Conservation (phyloP, 2,888 invertebrate species). For the Acleris cristana region DNA sequence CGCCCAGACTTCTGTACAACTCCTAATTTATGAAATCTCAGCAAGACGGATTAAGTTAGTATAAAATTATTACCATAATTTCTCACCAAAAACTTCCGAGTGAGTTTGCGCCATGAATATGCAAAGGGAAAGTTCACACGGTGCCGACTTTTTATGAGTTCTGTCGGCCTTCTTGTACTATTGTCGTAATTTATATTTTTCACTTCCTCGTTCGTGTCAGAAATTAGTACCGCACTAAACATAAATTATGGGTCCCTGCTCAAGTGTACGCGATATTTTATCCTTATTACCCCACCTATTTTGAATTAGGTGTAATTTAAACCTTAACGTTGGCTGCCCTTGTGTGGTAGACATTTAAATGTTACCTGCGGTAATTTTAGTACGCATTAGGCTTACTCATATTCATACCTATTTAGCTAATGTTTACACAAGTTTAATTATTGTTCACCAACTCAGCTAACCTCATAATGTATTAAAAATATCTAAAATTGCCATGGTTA, state of each 20-base stretch:
- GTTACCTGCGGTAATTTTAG: conserved; percentile 10
- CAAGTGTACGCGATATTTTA: conserved; percentile 25
- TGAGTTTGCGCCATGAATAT: conserved; percentile 78
- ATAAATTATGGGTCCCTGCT: conserved; percentile 26
- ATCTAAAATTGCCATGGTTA: too few species aligned
- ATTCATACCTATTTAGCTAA: neutral
- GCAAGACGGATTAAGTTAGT: conserved; percentile 75
- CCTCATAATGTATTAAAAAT: too few species aligned
- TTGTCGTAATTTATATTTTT: conserved; percentile 71
- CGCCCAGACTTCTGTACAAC: conserved; percentile 54
- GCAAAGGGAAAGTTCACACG: conserved; percentile 75
- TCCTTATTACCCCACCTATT: conserved; percentile 25
- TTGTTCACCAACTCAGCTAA: too few species aligned
- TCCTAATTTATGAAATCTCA: conserved; percentile 67
- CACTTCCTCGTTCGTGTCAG: conserved; percentile 36
- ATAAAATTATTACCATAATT: conserved; percentile 81
- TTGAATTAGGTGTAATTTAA: conserved; percentile 27
- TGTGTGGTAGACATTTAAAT: conserved; percentile 15
- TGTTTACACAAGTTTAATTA: too few species aligned
- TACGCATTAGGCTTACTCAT: conserved; percentile 9
- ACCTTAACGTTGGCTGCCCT: conserved; percentile 10
- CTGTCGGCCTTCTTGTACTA: conserved; percentile 71
- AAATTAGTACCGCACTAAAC: conserved; percentile 35
- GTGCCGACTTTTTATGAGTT: conserved; percentile 74
- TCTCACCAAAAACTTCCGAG: conserved; percentile 80